A percentile compares a stretch with the other conserved stretches of the same genome.
phyloP scores from a whole-genome alignment of 1,140 invertebrate genomes.

The Alviniconcha marisindica region DNA sequence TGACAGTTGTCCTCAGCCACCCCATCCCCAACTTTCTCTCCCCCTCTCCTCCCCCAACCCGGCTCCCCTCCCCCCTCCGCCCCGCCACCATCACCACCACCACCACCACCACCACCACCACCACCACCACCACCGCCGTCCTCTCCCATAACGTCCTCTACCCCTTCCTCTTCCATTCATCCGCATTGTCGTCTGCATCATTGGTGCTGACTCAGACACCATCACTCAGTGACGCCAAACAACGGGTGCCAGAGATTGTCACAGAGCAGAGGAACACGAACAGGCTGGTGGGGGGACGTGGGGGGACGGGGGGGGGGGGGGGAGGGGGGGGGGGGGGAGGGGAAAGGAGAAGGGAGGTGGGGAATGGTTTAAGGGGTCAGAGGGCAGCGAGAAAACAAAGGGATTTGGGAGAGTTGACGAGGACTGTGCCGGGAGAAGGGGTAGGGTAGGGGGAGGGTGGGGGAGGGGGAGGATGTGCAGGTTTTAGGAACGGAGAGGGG shows the following conservation, averaged over 20 bases:
- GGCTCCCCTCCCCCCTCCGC: neutral
- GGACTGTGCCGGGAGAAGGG: neutral
- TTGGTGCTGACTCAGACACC: slow-evolving; percentile 1
- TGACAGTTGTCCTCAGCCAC: neutral
- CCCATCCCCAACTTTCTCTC: too few species aligned
- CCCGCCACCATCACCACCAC: neutral
- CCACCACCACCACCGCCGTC: neutral
- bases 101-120: neutral
- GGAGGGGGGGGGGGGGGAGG: neutral
- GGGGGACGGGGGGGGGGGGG: neutral
- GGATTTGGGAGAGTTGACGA: slow-evolving; percentile 13
- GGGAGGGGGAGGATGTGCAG: neutral
- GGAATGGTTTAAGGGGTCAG: neutral
- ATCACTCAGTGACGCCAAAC: neutral
- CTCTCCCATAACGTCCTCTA: neutral
- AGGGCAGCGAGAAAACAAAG: slow-evolving; percentile 1
- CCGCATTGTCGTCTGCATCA: slow-evolving; percentile 19
- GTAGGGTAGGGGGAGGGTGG: neutral
- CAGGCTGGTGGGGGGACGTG: neutral
- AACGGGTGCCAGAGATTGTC: neutral
- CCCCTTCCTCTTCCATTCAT: slow-evolving; percentile 2
- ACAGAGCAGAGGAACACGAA: neutral
- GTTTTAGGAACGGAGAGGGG: neutral
- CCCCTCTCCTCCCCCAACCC: neutral
- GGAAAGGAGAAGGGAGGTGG: neutral